Percentiles rank a stretch among this genome's conserved stretches.
Conservation (phyloP, 2,888 invertebrate species). For the Oxycera nigricornis region DNA sequence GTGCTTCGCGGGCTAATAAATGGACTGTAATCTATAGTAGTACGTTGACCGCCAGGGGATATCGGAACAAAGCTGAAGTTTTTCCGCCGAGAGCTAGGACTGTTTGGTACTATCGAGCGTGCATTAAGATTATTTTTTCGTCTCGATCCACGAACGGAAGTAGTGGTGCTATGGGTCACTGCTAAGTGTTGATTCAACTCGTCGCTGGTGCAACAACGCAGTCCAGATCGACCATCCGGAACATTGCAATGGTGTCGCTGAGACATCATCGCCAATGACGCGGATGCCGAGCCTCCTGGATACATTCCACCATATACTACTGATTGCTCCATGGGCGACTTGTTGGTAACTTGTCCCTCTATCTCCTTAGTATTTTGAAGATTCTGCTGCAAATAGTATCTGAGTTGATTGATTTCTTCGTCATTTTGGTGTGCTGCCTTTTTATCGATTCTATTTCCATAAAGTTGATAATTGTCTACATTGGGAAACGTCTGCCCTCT, state of each 20-base stretch:
- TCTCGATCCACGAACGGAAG: slow-evolving; percentile 50
- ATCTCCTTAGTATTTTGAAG: slow-evolving; percentile 45
- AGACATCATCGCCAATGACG: slow-evolving; percentile 61
- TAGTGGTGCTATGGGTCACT: not conserved
- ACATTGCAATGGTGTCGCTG: slow-evolving; percentile 49
- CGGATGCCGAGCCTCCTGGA: slow-evolving; percentile 60
- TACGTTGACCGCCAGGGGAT: slow-evolving; percentile 65
- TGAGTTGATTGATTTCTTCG: slow-evolving; percentile 75
- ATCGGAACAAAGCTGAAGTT: slow-evolving; percentile 88
- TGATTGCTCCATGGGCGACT: slow-evolving; percentile 47
- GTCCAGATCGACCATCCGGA: slow-evolving; percentile 7
- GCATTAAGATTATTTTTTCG: slow-evolving; percentile 59
- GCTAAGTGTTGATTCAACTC: slow-evolving; percentile 21
- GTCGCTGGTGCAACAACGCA: slow-evolving; percentile 40
- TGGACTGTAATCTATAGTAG: slow-evolving; percentile 70
- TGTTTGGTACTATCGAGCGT: slow-evolving; percentile 57
- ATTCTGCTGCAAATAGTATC: slow-evolving; percentile 62
- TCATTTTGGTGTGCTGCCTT: slow-evolving; percentile 54
- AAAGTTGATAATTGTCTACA: slow-evolving; percentile 48
- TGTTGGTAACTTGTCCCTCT: slow-evolving; percentile 33
- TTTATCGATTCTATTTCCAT: slow-evolving; percentile 36
- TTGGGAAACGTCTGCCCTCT: slow-evolving; percentile 41
- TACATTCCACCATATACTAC: slow-evolving; percentile 46
- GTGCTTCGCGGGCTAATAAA: slow-evolving; percentile 84
- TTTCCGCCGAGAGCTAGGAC: slow-evolving; percentile 78